phyloP scores from a whole-genome alignment of 2,113 vertebrate species.

The Potamarius usumacintae region DNA sequence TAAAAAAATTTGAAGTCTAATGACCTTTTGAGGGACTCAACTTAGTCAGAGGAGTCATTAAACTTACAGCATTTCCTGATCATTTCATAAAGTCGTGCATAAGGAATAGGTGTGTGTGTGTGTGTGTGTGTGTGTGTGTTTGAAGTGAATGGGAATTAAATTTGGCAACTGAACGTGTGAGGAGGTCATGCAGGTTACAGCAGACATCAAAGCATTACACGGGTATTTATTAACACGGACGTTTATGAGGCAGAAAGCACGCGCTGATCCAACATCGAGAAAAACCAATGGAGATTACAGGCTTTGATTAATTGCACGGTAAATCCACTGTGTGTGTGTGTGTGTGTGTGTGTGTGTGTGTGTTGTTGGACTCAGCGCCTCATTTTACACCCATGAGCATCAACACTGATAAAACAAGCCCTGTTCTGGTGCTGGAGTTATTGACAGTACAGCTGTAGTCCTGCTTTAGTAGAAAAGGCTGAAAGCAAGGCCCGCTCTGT shows the following conservation, averaged over 20 bases:
- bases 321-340: conserved; percentile 5
- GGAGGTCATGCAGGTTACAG: conserved; percentile 31
- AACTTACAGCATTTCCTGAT: conserved; percentile 28
- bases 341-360: background rate
- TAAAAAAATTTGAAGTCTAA: too few relatives aligned
- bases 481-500: background rate
- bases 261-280: conserved; percentile 4
- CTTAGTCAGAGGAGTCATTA: background rate
- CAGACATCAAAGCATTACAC: conserved; percentile 46
- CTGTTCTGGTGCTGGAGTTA: background rate
- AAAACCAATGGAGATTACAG: conserved; percentile 8
- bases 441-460: conserved; percentile 16
- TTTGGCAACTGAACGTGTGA: conserved; percentile 30
- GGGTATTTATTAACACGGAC: conserved; percentile 46
- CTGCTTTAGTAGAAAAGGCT: background rate
- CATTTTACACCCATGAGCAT: conserved; percentile 7
- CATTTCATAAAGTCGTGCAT: conserved; percentile 21
- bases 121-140: conserved; percentile 22
- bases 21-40: background rate
- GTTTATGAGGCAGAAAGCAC: conserved; percentile 50
- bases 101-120: conserved; percentile 1
- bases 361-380: background rate
- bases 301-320: conserved; percentile 3
- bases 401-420: conserved; percentile 18
- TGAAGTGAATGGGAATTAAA: conserved; percentile 29